Percentiles rank a stretch among this genome's conserved stretches.
Conservation (phyloP, 2,797 vertebrate species). For the Amblyraja radiata region DNA sequence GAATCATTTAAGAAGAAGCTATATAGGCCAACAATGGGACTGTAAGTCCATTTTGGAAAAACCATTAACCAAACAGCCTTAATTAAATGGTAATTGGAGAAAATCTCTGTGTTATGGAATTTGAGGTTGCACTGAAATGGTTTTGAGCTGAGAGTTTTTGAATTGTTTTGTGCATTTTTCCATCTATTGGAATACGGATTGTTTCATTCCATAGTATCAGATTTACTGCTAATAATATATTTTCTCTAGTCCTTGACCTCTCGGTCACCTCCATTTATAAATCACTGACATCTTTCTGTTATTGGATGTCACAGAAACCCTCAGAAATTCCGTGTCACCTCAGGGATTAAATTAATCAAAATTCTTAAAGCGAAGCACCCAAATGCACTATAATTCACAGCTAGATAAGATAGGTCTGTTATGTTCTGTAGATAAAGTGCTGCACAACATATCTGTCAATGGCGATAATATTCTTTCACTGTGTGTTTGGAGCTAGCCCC, state of each 20-base stretch:
- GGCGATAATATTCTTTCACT: background rate
- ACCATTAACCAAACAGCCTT: background rate
- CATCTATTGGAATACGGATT: background rate
- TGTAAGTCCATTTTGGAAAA: background rate
- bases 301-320: background rate
- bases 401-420: background rate
- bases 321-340: background rate
- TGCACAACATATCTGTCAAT: background rate
- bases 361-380: background rate
- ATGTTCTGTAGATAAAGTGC: background rate
- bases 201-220: background rate
- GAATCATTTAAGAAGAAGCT: background rate
- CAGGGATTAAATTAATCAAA: background rate
- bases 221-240: background rate
- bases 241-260: background rate
- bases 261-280: background rate
- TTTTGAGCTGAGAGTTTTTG: background rate
- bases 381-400: background rate
- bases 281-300: background rate
- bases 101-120: background rate
- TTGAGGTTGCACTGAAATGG: background rate
- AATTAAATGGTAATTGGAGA: background rate
- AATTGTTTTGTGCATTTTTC: background rate
- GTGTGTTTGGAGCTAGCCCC: background rate
- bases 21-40: background rate